phyloP scores from a whole-genome alignment of 2,888 invertebrate genomes.

The Cepaea hortensis region DNA sequence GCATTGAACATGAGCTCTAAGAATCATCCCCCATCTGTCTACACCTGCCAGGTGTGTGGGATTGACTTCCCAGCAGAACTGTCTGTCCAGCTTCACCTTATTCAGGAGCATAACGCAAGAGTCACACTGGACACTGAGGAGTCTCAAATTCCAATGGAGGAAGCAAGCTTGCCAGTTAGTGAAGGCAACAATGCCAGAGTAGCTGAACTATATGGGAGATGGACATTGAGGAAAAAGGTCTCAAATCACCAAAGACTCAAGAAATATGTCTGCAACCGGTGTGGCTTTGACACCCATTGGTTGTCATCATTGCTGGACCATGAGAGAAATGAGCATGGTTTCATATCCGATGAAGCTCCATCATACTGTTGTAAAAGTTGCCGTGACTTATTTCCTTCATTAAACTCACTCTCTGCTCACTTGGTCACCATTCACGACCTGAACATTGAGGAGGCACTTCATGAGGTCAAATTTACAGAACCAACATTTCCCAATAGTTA shows the following conservation, averaged over 20 bases:
- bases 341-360: conserved; percentile 46
- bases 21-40: conserved; percentile 9
- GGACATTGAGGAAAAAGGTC: conserved; percentile 51
- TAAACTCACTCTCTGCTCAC: conserved; percentile 39
- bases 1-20: conserved; percentile 56
- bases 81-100: conserved; percentile 77
- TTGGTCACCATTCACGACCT: conserved; percentile 20
- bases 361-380: conserved; percentile 71
- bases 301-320: conserved; percentile 93
- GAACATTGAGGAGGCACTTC: conserved; percentile 8
- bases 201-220: conserved; percentile 38
- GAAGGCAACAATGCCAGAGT: conserved; percentile 40
- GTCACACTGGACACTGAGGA: conserved; percentile 67
- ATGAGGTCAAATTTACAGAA: conserved; percentile 10
- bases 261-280: conserved; percentile 90
- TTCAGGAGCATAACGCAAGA: conserved; percentile 76
- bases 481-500: conserved; percentile 58
- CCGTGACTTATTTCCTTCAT: conserved; percentile 32
- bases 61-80: conserved; percentile 75
- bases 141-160: conserved; percentile 51
- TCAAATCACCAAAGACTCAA: conserved; percentile 75
- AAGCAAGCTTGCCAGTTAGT: conserved; percentile 48
- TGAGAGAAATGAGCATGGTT: conserved; percentile 83
- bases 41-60: conserved; percentile 75
- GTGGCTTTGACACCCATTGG: conserved; percentile 91